Evolutionary conservation across 2,113 vertebrate genomes (phyloP).

Genomic region (Abramis brama): DNA sequence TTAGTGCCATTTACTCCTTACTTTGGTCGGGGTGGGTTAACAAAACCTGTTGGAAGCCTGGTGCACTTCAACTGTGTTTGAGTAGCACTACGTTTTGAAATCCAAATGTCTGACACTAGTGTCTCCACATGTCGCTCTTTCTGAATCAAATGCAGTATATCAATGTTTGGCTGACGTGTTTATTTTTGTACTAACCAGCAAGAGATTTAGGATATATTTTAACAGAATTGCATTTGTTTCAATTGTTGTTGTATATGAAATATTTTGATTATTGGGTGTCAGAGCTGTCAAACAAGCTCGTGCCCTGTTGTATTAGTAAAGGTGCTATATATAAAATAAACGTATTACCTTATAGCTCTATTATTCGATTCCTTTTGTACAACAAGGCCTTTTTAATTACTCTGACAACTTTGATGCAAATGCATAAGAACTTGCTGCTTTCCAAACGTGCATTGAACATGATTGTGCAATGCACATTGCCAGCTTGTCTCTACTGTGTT

Average conservation of each 20-base stretch:
- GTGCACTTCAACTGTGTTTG: not conserved
- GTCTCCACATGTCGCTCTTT: not conserved
- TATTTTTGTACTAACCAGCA: not conserved
- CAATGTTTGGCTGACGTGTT: not conserved
- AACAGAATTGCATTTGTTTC: not conserved
- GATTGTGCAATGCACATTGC: constrained; percentile 7
- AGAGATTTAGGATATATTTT: not conserved
- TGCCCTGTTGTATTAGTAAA: not conserved
- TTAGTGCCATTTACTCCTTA: not conserved
- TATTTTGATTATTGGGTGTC: not conserved
- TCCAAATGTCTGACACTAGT: constrained; percentile 13
- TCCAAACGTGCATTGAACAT: not conserved
- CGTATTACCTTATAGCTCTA: not conserved
- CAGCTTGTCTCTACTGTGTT: constrained; percentile 10
- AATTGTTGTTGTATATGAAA: not conserved
- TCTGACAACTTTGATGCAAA: not conserved
- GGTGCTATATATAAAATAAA: not conserved
- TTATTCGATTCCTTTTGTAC: not conserved
- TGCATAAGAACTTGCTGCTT: not conserved
- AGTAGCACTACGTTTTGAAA: constrained; percentile 8
- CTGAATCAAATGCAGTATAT: not conserved
- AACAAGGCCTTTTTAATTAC: not conserved
- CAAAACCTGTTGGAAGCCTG: constrained; percentile 7
- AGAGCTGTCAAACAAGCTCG: not conserved
- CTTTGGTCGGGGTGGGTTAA: constrained; percentile 1